phyloP scores from a whole-genome alignment of 2,888 invertebrate genomes.

The Dilophus febrilis region DNA sequence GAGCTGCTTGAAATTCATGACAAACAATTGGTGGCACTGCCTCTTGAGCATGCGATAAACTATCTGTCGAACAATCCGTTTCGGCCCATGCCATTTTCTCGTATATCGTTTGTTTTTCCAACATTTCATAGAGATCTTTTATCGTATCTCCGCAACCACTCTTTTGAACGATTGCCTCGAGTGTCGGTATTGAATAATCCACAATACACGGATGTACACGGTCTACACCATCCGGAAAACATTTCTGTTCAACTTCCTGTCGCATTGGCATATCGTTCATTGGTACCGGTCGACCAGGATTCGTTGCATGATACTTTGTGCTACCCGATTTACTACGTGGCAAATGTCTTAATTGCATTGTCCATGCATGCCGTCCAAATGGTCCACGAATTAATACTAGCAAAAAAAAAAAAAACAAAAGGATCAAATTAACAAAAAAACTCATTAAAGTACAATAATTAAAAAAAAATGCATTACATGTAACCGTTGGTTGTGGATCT shows the following conservation, averaged over 20 bases:
- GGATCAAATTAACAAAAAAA: constrained; percentile 7
- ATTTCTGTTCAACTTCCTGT: constrained; percentile 50
- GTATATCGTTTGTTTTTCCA: constrained; percentile 49
- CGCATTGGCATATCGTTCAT: constrained; percentile 48
- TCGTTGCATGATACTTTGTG: constrained; percentile 33
- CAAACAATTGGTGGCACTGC: constrained; percentile 65
- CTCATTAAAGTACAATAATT: not conserved
- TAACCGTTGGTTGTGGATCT: constrained; percentile 86
- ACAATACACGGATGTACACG: constrained; percentile 65
- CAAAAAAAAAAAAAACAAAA: constrained; percentile 2
- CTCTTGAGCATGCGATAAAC: constrained; percentile 43
- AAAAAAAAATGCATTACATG: too few relatives aligned
- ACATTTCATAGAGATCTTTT: constrained; percentile 48
- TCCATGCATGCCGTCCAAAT: constrained; percentile 92
- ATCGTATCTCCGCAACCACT: constrained; percentile 31
- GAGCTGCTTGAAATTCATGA: constrained; percentile 87
- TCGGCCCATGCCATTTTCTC: constrained; percentile 37
- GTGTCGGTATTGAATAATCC: constrained; percentile 78
- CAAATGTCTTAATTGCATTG: constrained; percentile 70
- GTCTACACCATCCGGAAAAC: constrained; percentile 66
- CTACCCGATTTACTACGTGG: constrained; percentile 65
- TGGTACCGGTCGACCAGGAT: constrained; percentile 56
- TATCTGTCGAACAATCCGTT: constrained; percentile 27
- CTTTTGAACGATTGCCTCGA: constrained; percentile 54
- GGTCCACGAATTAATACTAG: constrained; percentile 78